phyloP scores from a whole-genome alignment of 1,140 invertebrate genomes.

The Drosophila elegans region DNA sequence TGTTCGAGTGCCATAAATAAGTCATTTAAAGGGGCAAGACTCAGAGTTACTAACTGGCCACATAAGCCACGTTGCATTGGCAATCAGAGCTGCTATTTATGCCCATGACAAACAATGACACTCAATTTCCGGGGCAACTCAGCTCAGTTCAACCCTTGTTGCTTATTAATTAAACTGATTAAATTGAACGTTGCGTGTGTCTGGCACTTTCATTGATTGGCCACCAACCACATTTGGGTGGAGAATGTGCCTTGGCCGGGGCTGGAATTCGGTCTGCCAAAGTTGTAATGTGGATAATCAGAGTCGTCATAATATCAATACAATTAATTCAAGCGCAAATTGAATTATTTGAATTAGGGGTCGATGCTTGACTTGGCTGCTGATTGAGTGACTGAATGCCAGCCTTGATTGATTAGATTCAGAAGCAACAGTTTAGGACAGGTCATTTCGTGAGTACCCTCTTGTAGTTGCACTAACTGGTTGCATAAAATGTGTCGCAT shows the following conservation, averaged over 20 bases:
- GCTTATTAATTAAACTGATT: slow-evolving; percentile 79
- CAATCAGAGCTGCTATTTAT: slow-evolving; percentile 47
- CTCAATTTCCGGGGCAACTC: slow-evolving; percentile 24
- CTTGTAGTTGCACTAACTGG: slow-evolving; percentile 5
- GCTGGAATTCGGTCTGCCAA: slow-evolving; percentile 31
- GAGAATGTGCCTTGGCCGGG: slow-evolving; percentile 3
- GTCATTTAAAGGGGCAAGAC: slow-evolving; percentile 39
- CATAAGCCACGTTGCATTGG: slow-evolving; percentile 17
- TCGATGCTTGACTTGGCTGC: slow-evolving; percentile 27
- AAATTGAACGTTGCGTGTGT: slow-evolving; percentile 54
- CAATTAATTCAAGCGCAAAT: slow-evolving; percentile 61
- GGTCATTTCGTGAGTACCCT: background rate
- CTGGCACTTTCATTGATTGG: slow-evolving; percentile 46
- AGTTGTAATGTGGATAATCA: slow-evolving; percentile 52
- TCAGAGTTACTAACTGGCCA: background rate
- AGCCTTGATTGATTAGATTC: slow-evolving; percentile 17
- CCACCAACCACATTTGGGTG: slow-evolving; percentile 19
- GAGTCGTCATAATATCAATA: slow-evolving; percentile 21
- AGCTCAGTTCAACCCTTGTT: slow-evolving; percentile 15
- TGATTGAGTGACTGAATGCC: slow-evolving; percentile 31
- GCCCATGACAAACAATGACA: slow-evolving; percentile 48
- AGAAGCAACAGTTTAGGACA: slow-evolving; percentile 4
- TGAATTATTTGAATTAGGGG: slow-evolving; percentile 64
- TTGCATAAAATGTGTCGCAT: slow-evolving; percentile 19
- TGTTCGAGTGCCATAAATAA: slow-evolving; percentile 45